Evolutionary conservation across 2,888 invertebrate genomes (phyloP), one percentile per base, ranked within the genome.

Genomic region (Dugesia japonica): DNA sequence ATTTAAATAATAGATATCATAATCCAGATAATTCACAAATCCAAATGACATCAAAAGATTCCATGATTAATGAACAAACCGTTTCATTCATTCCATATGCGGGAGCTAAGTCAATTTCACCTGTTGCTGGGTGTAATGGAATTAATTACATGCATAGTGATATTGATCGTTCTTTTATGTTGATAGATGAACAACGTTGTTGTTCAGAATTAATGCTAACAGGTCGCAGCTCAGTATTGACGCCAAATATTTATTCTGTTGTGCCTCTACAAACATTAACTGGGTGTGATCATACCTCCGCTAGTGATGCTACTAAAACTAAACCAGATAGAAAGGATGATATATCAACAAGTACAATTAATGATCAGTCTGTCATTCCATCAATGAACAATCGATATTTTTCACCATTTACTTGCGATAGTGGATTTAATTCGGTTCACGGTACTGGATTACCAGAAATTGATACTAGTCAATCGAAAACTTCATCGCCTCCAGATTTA

Each of bases 351-450:
- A 56, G 56, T n/a, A 56, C 56, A 56, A 23, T 56, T 56, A 56
- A 56, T 56, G 56, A 56, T n/a, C 56, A 56, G 56, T n/a, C 56
- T n/a, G 56, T n/a, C 56, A 56, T 56, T 56, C 56, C 56, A 56
- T 56, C 56, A 56, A 56, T 56, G 56, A 56, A 56, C n/a, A 56
- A 56, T n/a, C 56, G 56, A 56, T 56, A 56, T 56, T 56, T 56
- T 56, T 56, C 56, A n/a, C 56, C 56, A 23, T 56, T 56, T 56
- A 56, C 56, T 4, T 56, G 56, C 56, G 56, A 56, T 23, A 56
- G 56, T 56, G 56, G 56, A 4, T 56, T 56, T 23, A 56, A 56
- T 23, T 56, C 56, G 4, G 56, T 56, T 9, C 56, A 56, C 23
- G 56, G 56, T 7, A 23, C 56, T 7, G 56, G 56, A 20, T 56